phyloP scores from a whole-genome alignment of 2,888 invertebrate species.

The Pandemis cinnamomeana region DNA sequence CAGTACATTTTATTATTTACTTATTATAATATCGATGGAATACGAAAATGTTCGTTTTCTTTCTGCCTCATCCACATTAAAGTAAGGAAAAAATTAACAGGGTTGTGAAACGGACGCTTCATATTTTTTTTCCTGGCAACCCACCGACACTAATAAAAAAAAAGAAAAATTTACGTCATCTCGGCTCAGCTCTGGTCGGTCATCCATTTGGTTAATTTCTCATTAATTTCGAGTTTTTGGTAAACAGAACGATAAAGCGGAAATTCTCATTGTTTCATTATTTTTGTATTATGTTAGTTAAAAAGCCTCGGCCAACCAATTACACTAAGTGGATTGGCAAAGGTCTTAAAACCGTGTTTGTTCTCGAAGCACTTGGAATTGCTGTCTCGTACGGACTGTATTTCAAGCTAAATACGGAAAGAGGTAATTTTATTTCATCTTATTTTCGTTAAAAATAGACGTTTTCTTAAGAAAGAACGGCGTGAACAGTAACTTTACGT shows the following conservation, averaged over 20 bases:
- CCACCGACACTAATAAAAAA: background rate
- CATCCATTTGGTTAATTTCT: slow-evolving; percentile 11
- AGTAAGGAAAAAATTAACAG: background rate
- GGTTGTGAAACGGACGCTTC: background rate
- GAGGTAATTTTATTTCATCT: slow-evolving; percentile 82
- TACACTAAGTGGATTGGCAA: slow-evolving; percentile 80
- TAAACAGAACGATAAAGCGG: slow-evolving; percentile 9
- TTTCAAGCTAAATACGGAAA: slow-evolving; percentile 87
- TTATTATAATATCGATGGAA: too few species aligned
- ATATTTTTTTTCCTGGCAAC: background rate
- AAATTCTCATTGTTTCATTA: background rate
- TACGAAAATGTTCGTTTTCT: too few species aligned
- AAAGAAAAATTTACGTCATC: slow-evolving; percentile 31
- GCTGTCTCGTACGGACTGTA: slow-evolving; percentile 86
- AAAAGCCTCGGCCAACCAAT: slow-evolving; percentile 82
- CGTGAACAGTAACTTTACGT: background rate
- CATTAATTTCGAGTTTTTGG: slow-evolving; percentile 6
- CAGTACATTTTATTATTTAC: too few species aligned
- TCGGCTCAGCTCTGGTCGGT: slow-evolving; percentile 1
- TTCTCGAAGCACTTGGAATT: slow-evolving; percentile 85
- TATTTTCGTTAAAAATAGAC: background rate
- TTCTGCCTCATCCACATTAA: background rate
- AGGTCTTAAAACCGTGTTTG: slow-evolving; percentile 83
- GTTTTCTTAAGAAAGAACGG: background rate
- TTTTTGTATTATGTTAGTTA: slow-evolving; percentile 86